Evolutionary conservation across 2,797 vertebrate species (phyloP).

Genomic region (Argyrosomus regius): DNA sequence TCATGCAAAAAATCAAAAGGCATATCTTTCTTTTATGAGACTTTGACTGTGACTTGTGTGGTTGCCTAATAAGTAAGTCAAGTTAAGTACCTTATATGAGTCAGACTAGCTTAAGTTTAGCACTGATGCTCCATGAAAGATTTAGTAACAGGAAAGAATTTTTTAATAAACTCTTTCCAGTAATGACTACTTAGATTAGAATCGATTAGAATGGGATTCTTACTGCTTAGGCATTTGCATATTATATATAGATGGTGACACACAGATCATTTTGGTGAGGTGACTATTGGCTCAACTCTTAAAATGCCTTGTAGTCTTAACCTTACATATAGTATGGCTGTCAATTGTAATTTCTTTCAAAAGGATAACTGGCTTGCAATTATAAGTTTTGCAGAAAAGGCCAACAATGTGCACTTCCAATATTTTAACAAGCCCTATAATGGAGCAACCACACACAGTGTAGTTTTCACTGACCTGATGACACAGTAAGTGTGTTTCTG

Average conservation of each 20-base stretch:
- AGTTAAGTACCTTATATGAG: background rate
- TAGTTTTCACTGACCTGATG: slow-evolving; percentile 17
- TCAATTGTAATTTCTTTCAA: background rate
- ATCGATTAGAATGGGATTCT: too few species aligned
- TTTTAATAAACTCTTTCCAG: too few species aligned
- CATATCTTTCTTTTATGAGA: background rate
- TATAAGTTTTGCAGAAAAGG: background rate
- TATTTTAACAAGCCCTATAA: background rate
- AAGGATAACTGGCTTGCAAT: background rate
- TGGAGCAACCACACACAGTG: background rate
- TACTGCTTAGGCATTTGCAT: background rate
- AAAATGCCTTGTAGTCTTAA: background rate
- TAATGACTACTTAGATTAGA: background rate
- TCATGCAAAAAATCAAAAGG: background rate
- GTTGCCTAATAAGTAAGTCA: background rate
- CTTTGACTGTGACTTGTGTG: slow-evolving; percentile 14
- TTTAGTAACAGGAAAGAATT: background rate
- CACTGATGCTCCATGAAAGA: background rate
- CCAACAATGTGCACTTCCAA: background rate
- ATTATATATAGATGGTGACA: background rate
- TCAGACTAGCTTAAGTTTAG: background rate
- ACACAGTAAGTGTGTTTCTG: background rate
- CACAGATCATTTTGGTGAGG: background rate
- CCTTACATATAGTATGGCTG: background rate
- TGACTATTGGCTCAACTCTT: background rate